Percentiles rank a stretch among this genome's conserved stretches.
Conservation (phyloP, 2,797 vertebrate genomes). For the Acipenser oxyrinchus region DNA sequence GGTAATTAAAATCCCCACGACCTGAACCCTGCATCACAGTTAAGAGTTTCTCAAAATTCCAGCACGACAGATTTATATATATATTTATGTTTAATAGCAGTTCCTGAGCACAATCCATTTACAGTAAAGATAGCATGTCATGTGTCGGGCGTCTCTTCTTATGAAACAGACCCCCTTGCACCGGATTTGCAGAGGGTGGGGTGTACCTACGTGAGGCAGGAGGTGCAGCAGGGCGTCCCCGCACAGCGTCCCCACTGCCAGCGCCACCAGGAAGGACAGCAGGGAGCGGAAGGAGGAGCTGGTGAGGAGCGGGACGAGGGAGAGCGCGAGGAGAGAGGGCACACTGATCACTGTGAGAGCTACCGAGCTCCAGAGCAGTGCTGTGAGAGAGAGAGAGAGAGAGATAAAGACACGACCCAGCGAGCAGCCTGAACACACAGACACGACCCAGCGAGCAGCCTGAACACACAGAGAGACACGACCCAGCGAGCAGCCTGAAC, state of each 20-base stretch:
- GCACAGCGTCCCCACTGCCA: conserved; percentile 71
- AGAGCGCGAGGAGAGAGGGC: conserved; percentile 55
- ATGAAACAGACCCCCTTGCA: not conserved
- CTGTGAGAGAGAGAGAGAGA: conserved; percentile 31
- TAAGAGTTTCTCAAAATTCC: too few species aligned
- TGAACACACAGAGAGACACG: not conserved
- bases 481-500: not conserved
- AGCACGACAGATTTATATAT: too few species aligned
- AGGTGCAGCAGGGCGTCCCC: conserved; percentile 75
- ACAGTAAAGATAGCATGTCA: not conserved
- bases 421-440: not conserved
- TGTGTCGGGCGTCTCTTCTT: too few species aligned
- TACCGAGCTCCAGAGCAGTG: conserved; percentile 56
- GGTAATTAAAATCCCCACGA: too few species aligned
- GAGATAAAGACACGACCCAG: not conserved
- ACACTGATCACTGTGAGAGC: conserved; percentile 59
- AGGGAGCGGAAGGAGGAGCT: conserved; percentile 40
- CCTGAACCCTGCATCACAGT: too few species aligned
- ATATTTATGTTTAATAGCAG: too few species aligned
- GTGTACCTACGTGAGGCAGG: conserved; percentile 64
- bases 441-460: not conserved
- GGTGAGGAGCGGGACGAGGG: conserved; percentile 48
- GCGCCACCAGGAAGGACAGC: conserved; percentile 63
- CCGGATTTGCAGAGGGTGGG: not conserved
- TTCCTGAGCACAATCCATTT: too few species aligned